Percentiles rank a stretch among this genome's conserved stretches.
These are phyloP conservation scores for Drosophila neotestacea DNA, from an alignment of 2,888 invertebrate species.

Conservation along the genomic window DNA sequence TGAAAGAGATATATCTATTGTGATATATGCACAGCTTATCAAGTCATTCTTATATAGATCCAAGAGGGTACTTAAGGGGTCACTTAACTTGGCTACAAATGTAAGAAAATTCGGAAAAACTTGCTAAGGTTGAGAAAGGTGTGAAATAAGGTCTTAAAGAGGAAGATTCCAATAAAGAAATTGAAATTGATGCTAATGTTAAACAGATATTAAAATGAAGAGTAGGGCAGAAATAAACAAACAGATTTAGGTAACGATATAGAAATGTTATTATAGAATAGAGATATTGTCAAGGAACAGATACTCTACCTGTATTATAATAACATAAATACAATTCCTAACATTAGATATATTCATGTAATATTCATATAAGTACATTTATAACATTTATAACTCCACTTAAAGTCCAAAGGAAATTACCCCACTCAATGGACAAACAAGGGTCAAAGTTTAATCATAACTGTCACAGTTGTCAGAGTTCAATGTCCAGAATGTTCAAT, in stretches of 20 bases:
- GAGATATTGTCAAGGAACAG: neutral
- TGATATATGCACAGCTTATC: conserved; percentile 43
- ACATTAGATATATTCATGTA: too few species aligned
- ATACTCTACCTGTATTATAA: too few species aligned
- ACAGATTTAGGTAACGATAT: neutral
- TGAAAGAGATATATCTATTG: conserved; percentile 11
- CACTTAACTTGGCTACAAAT: neutral
- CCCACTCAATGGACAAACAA: conserved; percentile 13
- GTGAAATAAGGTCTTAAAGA: neutral
- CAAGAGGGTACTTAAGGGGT: conserved; percentile 36
- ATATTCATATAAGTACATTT: too few species aligned
- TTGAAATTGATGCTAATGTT: neutral
- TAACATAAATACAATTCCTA: too few species aligned
- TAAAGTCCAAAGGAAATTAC: conserved; percentile 17
- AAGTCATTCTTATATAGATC: conserved; percentile 10
- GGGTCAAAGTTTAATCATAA: conserved; percentile 21
- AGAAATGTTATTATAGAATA: neutral
- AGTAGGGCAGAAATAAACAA: neutral
- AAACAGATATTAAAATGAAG: neutral
- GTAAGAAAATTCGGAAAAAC: neutral
- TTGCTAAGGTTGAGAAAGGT: neutral
- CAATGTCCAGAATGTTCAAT: neutral
- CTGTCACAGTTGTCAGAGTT: conserved; percentile 7
- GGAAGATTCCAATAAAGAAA: neutral
- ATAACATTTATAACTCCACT: too few species aligned